Percentiles rank a stretch among this genome's conserved stretches.
Conservation (phyloP, 2,888 invertebrate species). For the Malacosoma neustria region DNA sequence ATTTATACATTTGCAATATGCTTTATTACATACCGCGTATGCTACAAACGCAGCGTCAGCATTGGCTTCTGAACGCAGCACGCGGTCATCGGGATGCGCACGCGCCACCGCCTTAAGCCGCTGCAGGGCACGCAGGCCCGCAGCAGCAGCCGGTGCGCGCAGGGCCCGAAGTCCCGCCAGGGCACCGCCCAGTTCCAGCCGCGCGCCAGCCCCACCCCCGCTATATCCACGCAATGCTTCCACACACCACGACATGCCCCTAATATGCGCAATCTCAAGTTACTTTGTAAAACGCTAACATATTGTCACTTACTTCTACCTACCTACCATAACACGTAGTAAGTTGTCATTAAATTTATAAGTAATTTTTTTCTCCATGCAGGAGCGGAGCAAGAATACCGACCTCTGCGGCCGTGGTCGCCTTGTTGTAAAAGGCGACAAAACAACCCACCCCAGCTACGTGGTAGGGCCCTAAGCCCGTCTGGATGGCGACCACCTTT, state of each 20-base stretch:
- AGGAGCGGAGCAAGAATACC: too few species aligned
- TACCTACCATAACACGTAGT: too few species aligned
- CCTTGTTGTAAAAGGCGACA: too few species aligned
- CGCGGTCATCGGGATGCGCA: slow-evolving; percentile 53
- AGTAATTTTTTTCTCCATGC: too few species aligned
- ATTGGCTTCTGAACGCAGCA: slow-evolving; percentile 57
- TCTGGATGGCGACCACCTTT: too few species aligned
- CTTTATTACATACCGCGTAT: slow-evolving; percentile 41
- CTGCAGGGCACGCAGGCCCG: slow-evolving; percentile 38
- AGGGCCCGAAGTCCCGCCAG: slow-evolving; percentile 84
- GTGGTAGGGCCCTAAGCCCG: too few species aligned
- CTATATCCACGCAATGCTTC: slow-evolving; percentile 93
- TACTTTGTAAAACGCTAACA: too few species aligned
- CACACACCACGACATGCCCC: slow-evolving; percentile 86
- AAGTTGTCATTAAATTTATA: too few species aligned
- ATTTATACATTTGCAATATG: neutral
- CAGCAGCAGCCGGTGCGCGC: slow-evolving; percentile 20
- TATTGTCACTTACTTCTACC: too few species aligned
- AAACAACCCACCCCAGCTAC: too few species aligned
- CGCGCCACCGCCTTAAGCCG: slow-evolving; percentile 57
- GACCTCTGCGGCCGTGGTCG: too few species aligned
- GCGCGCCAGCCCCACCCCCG: slow-evolving; percentile 82
- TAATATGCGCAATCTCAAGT: too few species aligned
- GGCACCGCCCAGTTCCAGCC: slow-evolving; percentile 92
- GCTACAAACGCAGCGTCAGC: slow-evolving; percentile 65